These are phyloP conservation scores for Athalia cordata DNA, from an alignment of 2,888 invertebrate species.

Conservation along the genomic window DNA sequence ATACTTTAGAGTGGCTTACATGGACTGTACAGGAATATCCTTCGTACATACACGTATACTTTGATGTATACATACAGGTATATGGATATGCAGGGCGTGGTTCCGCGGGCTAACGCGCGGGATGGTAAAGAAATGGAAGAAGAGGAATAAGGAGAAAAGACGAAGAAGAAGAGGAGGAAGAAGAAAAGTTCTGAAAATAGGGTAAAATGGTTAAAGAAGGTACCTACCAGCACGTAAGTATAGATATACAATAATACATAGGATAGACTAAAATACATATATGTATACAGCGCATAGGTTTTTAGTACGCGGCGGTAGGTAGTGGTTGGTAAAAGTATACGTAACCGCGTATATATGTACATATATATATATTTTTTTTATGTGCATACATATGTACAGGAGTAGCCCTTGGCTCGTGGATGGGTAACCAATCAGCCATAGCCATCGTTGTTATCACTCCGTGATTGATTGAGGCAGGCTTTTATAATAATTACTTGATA, in stretches of 20 bases:
- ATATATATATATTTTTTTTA: neutral
- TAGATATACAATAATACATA: conserved; percentile 4
- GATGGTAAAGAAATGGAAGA: conserved; percentile 18
- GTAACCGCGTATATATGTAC: neutral
- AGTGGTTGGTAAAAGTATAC: neutral
- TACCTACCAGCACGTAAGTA: neutral
- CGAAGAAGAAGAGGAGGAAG: neutral
- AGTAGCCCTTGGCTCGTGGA: neutral
- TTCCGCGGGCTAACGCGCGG: neutral
- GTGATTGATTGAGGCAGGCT: conserved; percentile 70
- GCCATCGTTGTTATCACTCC: conserved; percentile 57
- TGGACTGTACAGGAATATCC: too few relatives aligned
- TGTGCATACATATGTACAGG: neutral
- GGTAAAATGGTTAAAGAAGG: conserved; percentile 15
- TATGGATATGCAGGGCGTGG: neutral
- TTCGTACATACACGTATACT: too few relatives aligned
- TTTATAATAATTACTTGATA: conserved; percentile 71
- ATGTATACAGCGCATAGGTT: conserved; percentile 16
- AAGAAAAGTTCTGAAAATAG: conserved; percentile 25
- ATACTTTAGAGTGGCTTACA: too few relatives aligned
- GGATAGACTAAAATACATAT: conserved; percentile 9
- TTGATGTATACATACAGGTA: neutral
- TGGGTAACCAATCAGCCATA: conserved; percentile 30
- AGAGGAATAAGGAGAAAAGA: neutral
- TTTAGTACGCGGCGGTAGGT: neutral